These are phyloP conservation scores for Tympanuchus pallidicinctus DNA, from an alignment of 2,113 vertebrate genomes.

Conservation along the genomic window DNA sequence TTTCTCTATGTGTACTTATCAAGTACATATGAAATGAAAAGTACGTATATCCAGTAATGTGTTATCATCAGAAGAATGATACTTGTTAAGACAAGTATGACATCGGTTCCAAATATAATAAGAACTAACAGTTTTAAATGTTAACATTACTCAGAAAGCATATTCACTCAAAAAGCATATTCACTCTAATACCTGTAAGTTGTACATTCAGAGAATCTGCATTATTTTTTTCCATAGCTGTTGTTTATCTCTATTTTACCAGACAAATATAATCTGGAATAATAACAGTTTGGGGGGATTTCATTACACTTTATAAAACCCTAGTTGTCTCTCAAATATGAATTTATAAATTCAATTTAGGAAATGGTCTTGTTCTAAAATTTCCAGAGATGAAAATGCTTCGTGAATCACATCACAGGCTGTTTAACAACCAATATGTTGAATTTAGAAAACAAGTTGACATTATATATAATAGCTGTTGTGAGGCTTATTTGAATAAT, in stretches of 20 bases:
- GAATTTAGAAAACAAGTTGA: background rate
- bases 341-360: conserved; percentile 1
- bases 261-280: background rate
- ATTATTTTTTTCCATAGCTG: background rate
- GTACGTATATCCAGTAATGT: background rate
- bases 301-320: background rate
- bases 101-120: background rate
- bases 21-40: background rate
- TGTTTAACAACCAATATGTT: background rate
- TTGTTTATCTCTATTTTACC: background rate
- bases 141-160: background rate
- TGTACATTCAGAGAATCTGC: background rate
- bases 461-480: background rate
- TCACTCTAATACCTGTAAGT: background rate
- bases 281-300: background rate
- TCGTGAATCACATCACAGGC: background rate
- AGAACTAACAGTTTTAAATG: background rate
- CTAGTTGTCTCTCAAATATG: background rate
- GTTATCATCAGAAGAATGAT: background rate
- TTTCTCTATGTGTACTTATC: background rate
- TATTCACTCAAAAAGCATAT: background rate
- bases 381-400: background rate
- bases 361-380: conserved; percentile 13
- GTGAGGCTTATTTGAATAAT: background rate
- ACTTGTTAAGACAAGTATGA: background rate